Conservation (phyloP, 2,113 vertebrate species). For the Trichechus manatus region DNA sequence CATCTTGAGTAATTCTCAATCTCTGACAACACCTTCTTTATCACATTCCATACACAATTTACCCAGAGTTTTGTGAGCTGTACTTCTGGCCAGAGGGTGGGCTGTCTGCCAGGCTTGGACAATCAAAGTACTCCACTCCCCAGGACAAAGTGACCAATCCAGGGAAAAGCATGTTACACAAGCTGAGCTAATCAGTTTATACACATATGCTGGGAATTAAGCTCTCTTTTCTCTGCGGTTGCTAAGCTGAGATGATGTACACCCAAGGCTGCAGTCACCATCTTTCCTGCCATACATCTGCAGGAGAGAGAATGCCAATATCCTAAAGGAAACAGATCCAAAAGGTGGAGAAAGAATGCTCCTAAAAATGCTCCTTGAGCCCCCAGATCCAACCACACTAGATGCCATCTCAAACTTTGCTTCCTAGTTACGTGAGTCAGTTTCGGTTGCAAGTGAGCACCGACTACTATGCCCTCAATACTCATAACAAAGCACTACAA, state of each 20-base stretch:
- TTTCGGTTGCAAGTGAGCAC: not conserved
- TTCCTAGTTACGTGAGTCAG: not conserved
- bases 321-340: not conserved
- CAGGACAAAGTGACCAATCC: not conserved
- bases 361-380: not conserved
- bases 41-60: not conserved
- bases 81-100: not conserved
- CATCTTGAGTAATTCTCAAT: constrained; percentile 46
- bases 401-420: not conserved
- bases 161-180: not conserved
- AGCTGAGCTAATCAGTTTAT: constrained; percentile 36
- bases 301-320: not conserved
- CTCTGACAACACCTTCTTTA: not conserved
- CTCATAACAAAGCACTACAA: not conserved
- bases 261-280: not conserved
- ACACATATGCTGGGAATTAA: not conserved
- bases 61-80: constrained; percentile 23
- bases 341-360: not conserved
- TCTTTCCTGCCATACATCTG: not conserved
- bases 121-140: not conserved
- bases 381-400: not conserved
- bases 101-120: not conserved
- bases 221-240: not conserved
- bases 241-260: not conserved
- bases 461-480: constrained; percentile 3